Percentiles rank a stretch among this genome's conserved stretches.
Evolutionary conservation across 2,797 vertebrate species (phyloP).

Genomic region (Parauchenoglanis punctatus): DNA sequence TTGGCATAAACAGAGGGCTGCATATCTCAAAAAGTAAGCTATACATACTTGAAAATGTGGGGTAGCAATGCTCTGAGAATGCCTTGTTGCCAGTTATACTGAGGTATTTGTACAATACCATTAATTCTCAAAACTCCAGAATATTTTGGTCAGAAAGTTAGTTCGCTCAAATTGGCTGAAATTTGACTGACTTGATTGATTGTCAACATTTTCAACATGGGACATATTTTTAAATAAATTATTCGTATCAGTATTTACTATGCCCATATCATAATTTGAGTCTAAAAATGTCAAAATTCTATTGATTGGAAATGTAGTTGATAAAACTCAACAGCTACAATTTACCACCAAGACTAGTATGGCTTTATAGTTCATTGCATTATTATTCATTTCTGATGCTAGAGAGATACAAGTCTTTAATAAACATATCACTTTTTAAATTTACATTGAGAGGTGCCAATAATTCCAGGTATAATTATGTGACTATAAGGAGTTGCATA

Average conservation of each 20-base stretch:
- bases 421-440: neutral
- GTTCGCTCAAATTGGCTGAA: too few species aligned
- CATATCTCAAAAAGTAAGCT: neutral
- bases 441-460: neutral
- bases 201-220: too few species aligned
- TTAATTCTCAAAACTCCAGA: neutral
- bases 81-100: neutral
- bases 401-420: neutral
- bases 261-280: too few species aligned
- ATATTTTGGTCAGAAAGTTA: neutral
- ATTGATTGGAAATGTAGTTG: neutral
- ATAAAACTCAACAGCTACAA: neutral
- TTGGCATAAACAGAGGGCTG: neutral
- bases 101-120: neutral
- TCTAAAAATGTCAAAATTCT: neutral
- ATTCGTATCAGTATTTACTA: too few species aligned
- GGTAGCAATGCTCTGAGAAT: neutral
- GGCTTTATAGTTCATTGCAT: neutral
- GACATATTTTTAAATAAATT: too few species aligned
- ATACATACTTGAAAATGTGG: neutral
- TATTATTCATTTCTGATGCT: neutral
- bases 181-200: too few species aligned
- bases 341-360: neutral
- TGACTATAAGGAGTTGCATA: too few species aligned
- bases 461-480: too few species aligned